These are phyloP conservation scores for Babylonia areolata DNA, from an alignment of 1,140 invertebrate genomes.

Conservation along the genomic window DNA sequence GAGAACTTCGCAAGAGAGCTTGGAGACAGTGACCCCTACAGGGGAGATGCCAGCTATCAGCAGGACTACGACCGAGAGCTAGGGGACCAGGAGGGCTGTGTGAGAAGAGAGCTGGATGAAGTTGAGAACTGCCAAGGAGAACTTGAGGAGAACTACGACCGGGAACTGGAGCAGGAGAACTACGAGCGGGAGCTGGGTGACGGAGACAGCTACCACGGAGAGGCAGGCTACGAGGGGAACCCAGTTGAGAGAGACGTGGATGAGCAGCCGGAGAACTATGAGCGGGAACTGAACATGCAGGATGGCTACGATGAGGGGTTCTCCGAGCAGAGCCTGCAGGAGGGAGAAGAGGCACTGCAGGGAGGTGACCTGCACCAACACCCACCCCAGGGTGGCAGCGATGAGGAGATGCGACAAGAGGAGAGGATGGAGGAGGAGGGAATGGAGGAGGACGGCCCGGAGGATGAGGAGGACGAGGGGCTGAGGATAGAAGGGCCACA, in stretches of 20 bases:
- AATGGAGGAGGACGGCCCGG: not conserved
- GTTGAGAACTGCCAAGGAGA: not conserved
- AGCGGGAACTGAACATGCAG: not conserved
- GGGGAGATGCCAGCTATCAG: not conserved
- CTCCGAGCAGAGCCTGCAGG: not conserved
- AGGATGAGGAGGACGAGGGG: slow-evolving; percentile 25
- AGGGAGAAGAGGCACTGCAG: not conserved
- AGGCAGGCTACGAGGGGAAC: not conserved
- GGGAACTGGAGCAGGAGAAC: not conserved
- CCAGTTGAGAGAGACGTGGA: not conserved
- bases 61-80: not conserved
- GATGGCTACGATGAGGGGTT: not conserved
- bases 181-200: slow-evolving; percentile 5
- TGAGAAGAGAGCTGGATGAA: not conserved
- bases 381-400: not conserved
- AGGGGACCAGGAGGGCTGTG: not conserved
- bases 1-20: not conserved
- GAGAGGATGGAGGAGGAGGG: not conserved
- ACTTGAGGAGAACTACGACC: not conserved
- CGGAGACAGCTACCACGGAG: not conserved
- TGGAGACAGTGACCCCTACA: not conserved
- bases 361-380: not conserved
- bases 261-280: not conserved
- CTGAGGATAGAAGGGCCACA: slow-evolving; percentile 28
- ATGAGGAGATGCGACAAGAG: too few relatives aligned